Evolutionary conservation across 2,113 vertebrate genomes (phyloP), one percentile per base, ranked within the genome.

Genomic region (Donacobius atricapilla): DNA sequence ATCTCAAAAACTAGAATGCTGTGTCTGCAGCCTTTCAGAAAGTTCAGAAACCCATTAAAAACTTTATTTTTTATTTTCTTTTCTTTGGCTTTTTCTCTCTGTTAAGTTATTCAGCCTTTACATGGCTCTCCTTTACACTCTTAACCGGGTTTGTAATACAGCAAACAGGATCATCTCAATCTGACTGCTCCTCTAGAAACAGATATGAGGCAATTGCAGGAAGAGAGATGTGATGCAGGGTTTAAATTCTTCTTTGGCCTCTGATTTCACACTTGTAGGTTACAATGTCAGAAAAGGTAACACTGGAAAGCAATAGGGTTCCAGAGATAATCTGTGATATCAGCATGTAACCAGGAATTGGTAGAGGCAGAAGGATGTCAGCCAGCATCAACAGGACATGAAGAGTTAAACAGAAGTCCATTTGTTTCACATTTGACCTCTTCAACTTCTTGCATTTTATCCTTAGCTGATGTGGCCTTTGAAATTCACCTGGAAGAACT

Each of bases 1-100:
- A 96, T 88, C 60, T 94, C 75, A 82, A 85, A 96, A 93, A 75
- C 50, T 44, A 93, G 75, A 76, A 80, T 95, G 70, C 81, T 83
- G 70, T 78, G 73, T 93, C 89, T 94, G 85, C 71, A 87, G 80
- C 75, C 68, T 95, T 68, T 72, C 64, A 72, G 35, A 66, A 92
- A 92, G 69, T 77, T 87, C 63, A 76, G 60, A 92, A 92, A 69
- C 8, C 65, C 30, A 93, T 91, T 73, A 83, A 73, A 87, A 95
- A 60, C 28, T 91, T 93, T 31, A 20, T 45, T 77, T 94, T 90
- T 78, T 45, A 28, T 78, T 92, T 89, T 81, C 23, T 68, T 90
- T 57, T 31, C 23, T 50, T 80, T 47, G 20, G 5, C 10, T 87
- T 87, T 86, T 91, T 68, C 30, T 69, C 15, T 57, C 13, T 61